Conservation (phyloP, 2,797 vertebrate species). For the Argya squamiceps region DNA sequence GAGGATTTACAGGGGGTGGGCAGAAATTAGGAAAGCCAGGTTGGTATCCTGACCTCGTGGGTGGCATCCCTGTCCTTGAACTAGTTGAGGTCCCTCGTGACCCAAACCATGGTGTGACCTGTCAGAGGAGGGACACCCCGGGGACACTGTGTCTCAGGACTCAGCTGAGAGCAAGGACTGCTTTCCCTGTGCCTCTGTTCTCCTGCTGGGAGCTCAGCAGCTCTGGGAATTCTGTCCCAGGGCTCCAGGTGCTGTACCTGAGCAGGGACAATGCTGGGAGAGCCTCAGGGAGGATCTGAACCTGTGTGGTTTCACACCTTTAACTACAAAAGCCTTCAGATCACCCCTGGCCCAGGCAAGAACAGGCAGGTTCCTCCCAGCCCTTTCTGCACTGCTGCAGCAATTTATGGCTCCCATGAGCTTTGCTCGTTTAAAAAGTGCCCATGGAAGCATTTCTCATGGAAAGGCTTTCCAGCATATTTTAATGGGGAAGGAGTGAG, state of each 20-base stretch:
- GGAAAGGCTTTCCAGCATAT: neutral
- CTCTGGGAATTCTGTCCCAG: neutral
- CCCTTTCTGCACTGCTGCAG: neutral
- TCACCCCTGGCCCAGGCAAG: neutral
- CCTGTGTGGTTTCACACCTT: neutral
- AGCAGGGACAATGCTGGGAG: neutral
- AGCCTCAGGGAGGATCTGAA: neutral
- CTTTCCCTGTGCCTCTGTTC: neutral
- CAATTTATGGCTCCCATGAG: neutral
- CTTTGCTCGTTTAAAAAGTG: neutral
- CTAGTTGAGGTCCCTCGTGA: neutral
- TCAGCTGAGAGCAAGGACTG: neutral
- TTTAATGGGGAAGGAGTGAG: neutral
- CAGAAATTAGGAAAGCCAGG: neutral
- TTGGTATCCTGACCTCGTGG: neutral
- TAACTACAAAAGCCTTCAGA: neutral
- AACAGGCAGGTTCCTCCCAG: neutral
- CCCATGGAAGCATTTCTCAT: neutral
- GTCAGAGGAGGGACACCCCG: neutral
- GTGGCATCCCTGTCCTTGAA: neutral
- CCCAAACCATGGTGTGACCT: neutral
- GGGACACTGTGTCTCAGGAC: neutral
- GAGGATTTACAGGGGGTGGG: neutral
- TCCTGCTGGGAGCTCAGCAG: neutral
- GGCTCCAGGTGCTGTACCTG: neutral